Conservation (phyloP, 2,888 invertebrate genomes). For the Agriotes lineatus region DNA sequence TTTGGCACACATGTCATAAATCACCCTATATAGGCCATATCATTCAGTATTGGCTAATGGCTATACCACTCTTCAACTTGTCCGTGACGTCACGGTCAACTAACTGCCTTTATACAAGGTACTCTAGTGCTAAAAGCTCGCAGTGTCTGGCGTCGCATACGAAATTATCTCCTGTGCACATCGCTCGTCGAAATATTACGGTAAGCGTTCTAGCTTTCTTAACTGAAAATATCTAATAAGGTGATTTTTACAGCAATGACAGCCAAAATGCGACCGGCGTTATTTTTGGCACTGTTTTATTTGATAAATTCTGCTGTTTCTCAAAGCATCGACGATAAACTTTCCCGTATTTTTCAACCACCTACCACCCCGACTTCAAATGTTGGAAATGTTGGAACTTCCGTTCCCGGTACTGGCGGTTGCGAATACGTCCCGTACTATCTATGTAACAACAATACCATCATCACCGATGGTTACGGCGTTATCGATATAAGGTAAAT, state of each 20-base stretch:
- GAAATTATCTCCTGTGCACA: constrained; percentile 12
- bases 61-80: constrained; percentile 25
- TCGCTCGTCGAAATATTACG: constrained; percentile 1
- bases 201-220: constrained; percentile 13
- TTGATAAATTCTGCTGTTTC: background rate
- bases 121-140: constrained; percentile 30
- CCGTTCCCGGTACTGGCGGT: constrained; percentile 57
- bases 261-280: background rate
- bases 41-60: background rate
- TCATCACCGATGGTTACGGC: constrained; percentile 79
- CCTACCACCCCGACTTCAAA: background rate
- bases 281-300: background rate
- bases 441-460: constrained; percentile 75
- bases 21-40: no score
- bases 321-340: constrained; percentile 2
- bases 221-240: no score
- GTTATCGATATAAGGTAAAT: constrained; percentile 82
- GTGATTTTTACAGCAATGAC: background rate
- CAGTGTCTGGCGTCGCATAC: constrained; percentile 26
- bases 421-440: constrained; percentile 86
- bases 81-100: constrained; percentile 37
- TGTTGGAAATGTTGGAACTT: background rate
- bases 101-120: constrained; percentile 40
- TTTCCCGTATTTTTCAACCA: constrained; percentile 17
- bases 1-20: no score